Evolutionary conservation across 2,888 invertebrate genomes (phyloP).

Genomic region (Dione vanillae): DNA sequence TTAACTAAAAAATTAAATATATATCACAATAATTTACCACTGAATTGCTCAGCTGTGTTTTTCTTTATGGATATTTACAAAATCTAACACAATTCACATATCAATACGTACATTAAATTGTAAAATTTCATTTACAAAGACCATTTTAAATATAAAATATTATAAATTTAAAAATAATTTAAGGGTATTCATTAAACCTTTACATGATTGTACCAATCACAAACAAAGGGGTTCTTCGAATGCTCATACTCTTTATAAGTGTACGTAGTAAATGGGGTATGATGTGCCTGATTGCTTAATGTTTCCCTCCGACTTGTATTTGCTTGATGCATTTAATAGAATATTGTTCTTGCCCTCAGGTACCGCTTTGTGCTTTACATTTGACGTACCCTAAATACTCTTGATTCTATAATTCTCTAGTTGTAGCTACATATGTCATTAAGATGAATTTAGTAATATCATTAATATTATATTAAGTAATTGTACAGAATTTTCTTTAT

Average conservation of each 20-base stretch:
- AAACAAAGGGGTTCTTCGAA: constrained; percentile 60
- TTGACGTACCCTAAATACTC: constrained; percentile 2
- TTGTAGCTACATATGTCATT: background rate
- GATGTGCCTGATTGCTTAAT: constrained; percentile 67
- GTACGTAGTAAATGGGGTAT: constrained; percentile 56
- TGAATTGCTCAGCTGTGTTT: too few relatives aligned
- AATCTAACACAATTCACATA: too few relatives aligned
- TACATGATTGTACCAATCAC: constrained; percentile 36
- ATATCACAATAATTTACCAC: too few relatives aligned
- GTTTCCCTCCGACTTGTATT: constrained; percentile 51
- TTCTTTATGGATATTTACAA: too few relatives aligned
- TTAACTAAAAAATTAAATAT: too few relatives aligned
- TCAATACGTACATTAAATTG: too few relatives aligned
- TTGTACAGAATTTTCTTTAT: too few relatives aligned
- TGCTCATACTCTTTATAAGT: constrained; percentile 54
- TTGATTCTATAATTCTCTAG: background rate
- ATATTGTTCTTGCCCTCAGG: constrained; percentile 39
- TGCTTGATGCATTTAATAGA: constrained; percentile 40
- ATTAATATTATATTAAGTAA: too few relatives aligned
- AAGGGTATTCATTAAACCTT: background rate
- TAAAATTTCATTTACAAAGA: too few relatives aligned
- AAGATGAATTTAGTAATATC: background rate
- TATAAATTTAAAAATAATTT: background rate
- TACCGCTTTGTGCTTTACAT: constrained; percentile 21
- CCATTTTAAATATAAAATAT: background rate